Evolutionary conservation across 64 coral and sea anemone genomes (phyloP).

Genomic region (Montipora foliosa): DNA sequence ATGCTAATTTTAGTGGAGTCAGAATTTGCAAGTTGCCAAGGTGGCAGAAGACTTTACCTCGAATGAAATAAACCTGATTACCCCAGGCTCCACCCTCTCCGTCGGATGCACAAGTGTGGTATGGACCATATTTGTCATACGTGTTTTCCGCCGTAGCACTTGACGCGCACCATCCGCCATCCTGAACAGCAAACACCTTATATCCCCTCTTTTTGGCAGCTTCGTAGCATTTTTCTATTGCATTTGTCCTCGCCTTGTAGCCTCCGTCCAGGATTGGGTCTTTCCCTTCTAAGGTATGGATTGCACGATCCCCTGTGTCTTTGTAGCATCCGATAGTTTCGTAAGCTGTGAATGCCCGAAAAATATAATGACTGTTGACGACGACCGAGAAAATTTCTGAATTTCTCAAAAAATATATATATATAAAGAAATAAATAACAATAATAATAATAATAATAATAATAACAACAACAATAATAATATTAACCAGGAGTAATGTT

Average conservation of each 20-base stretch:
- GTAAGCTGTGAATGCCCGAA: background rate
- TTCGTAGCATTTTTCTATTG: background rate
- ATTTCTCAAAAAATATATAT: no score
- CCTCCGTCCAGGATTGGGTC: background rate
- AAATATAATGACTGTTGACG: no score
- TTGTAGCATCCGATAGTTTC: slow-evolving; percentile 53
- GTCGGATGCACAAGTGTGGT: background rate
- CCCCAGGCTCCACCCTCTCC: background rate
- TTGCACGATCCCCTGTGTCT: slow-evolving; percentile 7
- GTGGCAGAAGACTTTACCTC: background rate
- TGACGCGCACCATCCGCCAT: slow-evolving; percentile 1
- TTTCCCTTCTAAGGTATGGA: background rate
- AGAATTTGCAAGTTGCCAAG: no score
- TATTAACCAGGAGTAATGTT: no score
- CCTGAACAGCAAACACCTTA: slow-evolving; percentile 2
- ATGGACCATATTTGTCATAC: slow-evolving; percentile 16
- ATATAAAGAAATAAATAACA: no score
- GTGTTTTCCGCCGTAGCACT: background rate
- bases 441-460: no score
- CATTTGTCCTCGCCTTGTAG: background rate
- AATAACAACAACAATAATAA: no score
- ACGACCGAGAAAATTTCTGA: no score
- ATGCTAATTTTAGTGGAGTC: no score
- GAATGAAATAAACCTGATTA: slow-evolving; percentile 28
- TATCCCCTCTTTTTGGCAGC: background rate